These are phyloP conservation scores for Gryllus bimaculatus DNA, from an alignment of 1,140 invertebrate genomes.

Conservation along the genomic window DNA sequence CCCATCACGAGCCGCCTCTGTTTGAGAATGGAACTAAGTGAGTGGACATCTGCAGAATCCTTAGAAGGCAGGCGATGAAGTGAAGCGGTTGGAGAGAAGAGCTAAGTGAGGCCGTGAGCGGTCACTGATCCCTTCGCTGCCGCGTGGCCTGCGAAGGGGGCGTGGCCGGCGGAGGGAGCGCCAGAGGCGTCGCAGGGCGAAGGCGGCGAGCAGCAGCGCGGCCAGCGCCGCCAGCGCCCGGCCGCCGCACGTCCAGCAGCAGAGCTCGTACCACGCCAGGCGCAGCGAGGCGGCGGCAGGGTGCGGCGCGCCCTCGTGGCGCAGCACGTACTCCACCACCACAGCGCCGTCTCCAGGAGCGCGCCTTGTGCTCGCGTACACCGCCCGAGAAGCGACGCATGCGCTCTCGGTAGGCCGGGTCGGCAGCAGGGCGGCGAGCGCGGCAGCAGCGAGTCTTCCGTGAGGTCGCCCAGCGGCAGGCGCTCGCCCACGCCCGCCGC, in stretches of 20 bases:
- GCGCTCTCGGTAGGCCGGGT: not conserved
- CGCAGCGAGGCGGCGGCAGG: constrained; percentile 43
- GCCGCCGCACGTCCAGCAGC: constrained; percentile 6
- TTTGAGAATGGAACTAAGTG: too few species aligned
- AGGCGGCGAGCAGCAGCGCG: not conserved
- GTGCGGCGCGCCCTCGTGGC: constrained; percentile 44
- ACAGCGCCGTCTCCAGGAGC: constrained; percentile 44
- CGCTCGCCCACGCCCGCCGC: not conserved
- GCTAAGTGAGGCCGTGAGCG: too few species aligned
- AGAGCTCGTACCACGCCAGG: constrained; percentile 35
- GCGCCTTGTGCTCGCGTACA: constrained; percentile 20
- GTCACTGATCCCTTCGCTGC: too few species aligned
- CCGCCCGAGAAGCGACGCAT: constrained; percentile 34
- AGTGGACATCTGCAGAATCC: too few species aligned
- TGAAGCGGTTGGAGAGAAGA: too few species aligned
- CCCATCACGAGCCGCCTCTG: too few species aligned
- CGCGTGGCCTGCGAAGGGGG: too few species aligned
- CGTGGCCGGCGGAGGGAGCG: not conserved
- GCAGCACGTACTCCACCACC: constrained; percentile 51
- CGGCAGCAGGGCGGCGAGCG: not conserved
- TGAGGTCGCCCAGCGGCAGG: not conserved
- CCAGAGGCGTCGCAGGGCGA: not conserved
- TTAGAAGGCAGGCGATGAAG: too few species aligned
- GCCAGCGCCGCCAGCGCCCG: not conserved
- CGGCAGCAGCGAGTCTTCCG: not conserved